Evolutionary conservation across 2,888 invertebrate genomes (phyloP).

Genomic region (Auanema sp.): DNA sequence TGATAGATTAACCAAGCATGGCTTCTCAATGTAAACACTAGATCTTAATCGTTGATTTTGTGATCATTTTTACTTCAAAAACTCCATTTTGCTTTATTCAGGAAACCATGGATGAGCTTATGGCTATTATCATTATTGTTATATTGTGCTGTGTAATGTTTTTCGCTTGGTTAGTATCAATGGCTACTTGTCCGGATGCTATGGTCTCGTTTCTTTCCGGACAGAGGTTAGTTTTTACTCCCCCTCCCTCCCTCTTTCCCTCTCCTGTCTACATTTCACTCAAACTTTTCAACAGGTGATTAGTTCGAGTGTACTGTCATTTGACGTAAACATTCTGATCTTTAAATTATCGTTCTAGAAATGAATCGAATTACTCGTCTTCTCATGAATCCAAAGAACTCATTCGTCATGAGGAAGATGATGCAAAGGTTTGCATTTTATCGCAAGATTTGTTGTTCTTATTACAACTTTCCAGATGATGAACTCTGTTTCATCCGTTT

Average conservation of each 20-base stretch:
- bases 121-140: constrained; percentile 58
- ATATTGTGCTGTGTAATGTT: constrained; percentile 59
- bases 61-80: no score
- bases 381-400: constrained; percentile 53
- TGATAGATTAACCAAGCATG: no score
- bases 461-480: constrained; percentile 14
- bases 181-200: constrained; percentile 60
- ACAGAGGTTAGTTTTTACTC: constrained; percentile 29
- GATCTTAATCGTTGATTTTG: no score
- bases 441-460: constrained; percentile 1
- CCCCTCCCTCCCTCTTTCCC: no score
- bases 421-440: no score
- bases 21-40: no score
- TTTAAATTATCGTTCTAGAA: constrained; percentile 21
- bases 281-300: no score
- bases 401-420: constrained; percentile 38
- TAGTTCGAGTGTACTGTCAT: no score
- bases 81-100: no score
- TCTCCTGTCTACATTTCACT: no score
- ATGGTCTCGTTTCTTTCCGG: constrained; percentile 57
- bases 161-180: constrained; percentile 58
- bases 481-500: constrained; percentile 25
- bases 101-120: constrained; percentile 52
- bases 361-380: constrained; percentile 32
- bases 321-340: neutral